Percentiles rank a stretch among this genome's conserved stretches.
phyloP scores from a whole-genome alignment of 2,113 vertebrate species.

The Tiliqua scincoides region DNA sequence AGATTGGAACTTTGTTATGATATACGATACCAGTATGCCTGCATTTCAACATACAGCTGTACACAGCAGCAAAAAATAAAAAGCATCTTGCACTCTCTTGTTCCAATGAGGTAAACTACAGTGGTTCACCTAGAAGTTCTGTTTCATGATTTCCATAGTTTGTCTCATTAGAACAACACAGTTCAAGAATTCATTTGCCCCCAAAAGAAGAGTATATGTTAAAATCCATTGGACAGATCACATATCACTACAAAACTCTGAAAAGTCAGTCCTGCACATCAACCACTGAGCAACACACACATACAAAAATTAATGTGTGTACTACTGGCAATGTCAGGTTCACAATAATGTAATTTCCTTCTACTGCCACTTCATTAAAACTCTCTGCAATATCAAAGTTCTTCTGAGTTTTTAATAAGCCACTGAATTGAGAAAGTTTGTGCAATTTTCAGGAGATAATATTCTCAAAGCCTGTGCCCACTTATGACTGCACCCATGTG shows the following conservation, averaged over 20 bases:
- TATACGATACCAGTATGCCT: background rate
- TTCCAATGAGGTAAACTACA: background rate
- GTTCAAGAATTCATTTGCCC: background rate
- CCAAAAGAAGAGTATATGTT: background rate
- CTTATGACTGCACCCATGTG: background rate
- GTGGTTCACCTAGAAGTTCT: too few species aligned
- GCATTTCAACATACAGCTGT: background rate
- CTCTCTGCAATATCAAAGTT: background rate
- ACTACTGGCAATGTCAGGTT: background rate
- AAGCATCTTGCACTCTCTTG: background rate
- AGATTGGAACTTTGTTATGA: background rate
- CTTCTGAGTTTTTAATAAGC: background rate
- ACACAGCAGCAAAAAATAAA: background rate
- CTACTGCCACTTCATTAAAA: background rate
- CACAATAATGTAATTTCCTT: background rate
- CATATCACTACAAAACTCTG: background rate
- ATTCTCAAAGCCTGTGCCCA: background rate
- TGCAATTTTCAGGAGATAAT: background rate
- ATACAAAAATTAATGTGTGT: background rate
- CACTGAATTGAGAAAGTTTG: background rate
- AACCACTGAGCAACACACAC: background rate
- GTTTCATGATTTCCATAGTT: too few species aligned
- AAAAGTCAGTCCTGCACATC: background rate
- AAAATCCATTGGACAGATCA: background rate
- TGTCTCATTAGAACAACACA: background rate